A percentile compares a stretch with the other conserved stretches of the same genome.
Conservation (phyloP, 2,113 vertebrate species). For the Podarcis muralis region DNA sequence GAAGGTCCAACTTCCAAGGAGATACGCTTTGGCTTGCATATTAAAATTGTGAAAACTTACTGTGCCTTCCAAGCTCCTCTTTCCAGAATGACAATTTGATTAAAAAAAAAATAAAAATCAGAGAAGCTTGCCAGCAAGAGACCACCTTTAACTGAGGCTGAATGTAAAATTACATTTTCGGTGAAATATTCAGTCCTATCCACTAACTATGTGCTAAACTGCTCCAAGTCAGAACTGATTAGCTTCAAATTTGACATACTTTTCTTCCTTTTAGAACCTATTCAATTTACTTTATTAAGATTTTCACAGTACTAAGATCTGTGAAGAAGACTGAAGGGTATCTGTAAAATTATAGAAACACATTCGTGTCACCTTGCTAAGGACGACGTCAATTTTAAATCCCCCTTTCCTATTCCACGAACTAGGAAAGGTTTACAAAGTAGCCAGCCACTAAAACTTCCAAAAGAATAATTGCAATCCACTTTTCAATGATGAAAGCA, state of each 20-base stretch:
- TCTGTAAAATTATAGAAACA: slow-evolving; percentile 7
- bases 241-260: slow-evolving; percentile 14
- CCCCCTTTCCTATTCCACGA: slow-evolving; percentile 26
- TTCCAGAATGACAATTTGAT: not conserved
- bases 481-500: not conserved
- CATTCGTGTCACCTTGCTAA: slow-evolving; percentile 8
- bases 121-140: not conserved
- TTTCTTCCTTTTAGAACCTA: not conserved
- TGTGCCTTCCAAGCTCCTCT: not conserved
- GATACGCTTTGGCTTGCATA: not conserved
- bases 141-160: not conserved
- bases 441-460: not conserved
- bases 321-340: slow-evolving; percentile 25
- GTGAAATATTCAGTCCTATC: not conserved
- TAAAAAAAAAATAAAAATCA: not conserved
- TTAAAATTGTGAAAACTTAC: not conserved
- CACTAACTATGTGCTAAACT: slow-evolving; percentile 10
- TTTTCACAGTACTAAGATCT: slow-evolving; percentile 32
- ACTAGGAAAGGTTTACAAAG: slow-evolving; percentile 35
- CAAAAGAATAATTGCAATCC: not conserved
- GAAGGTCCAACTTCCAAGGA: not conserved
- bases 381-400: slow-evolving; percentile 11
- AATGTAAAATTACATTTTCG: not conserved
- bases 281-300: slow-evolving; percentile 4
- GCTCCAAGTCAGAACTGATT: slow-evolving; percentile 17